Evolutionary conservation across 1,140 invertebrate species (phyloP), one percentile per base, ranked within the genome.

Genomic region (Leptinotarsa undecemlineata): DNA sequence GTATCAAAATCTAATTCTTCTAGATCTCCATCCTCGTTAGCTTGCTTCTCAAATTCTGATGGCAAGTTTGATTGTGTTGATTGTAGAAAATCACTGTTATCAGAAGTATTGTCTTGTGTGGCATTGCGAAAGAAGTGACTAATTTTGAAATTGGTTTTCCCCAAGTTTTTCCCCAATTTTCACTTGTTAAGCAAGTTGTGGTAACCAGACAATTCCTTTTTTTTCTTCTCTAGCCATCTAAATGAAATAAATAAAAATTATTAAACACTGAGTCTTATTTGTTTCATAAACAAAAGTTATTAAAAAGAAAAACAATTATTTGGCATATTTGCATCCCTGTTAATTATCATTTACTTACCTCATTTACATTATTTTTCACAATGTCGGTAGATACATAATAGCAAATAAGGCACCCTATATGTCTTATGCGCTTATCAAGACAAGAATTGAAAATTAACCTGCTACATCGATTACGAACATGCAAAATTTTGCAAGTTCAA

Each of bases 401-500:
- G 57, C 57, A 60, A 60, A 60, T 60, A 60, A 60, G 57, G 57
- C 57, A 60, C 4, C 0, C 51, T 60, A 60, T 60, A 60, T 19
- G 57, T 60, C 57, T 60, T 60, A 60, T 17, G 57, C 57, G 57
- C 26, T 26, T 26, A 26, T 26, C 26, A 23, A 23, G 23, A 14
- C 57, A 60, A 60, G 57, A n/a, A n/a, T n/a, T n/a, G n/a, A n/a
- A n/a, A n/a, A n/a, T n/a, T n/a, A n/a, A n/a, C n/a, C n/a, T n/a
- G 62, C 62, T 63, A 63, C 62, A 64, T 64, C 62, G 19, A 64
- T 64, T 64, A 64, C 62, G 62, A 64, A 64, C 62, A 21, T 20
- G 62, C 48, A 51, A 64, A 15, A 64, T 64, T 64, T 21, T 64
- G 23, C 62, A 64, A 64, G 62, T 64, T 64, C 19, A 64, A 64